Base-by-base conservation (phyloP, 2,888 invertebrate species). In the Thecophora atra region DNA sequence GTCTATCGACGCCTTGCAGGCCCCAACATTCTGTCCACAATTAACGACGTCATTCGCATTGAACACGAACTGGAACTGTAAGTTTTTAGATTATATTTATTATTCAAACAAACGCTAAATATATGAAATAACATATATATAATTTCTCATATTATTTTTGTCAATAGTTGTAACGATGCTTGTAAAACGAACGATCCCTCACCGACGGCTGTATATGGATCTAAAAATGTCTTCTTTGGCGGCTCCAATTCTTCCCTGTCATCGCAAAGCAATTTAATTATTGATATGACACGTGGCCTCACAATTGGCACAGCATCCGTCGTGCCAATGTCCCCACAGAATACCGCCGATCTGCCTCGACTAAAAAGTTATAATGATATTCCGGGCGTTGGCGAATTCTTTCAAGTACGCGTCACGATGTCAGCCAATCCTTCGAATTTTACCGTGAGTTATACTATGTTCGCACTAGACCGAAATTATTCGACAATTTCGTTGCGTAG, bases 321-420 rank as follows among this genome's bases (percentile, higher is more conserved):
- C 73, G 78, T 80, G 73, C 80, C 81, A 72, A 79, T 77, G 63
- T 80, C 82, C 69, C 80, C 82, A 63, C 77, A 77, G 70, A 81
- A 78, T 72, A 76, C 76, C 65, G 75, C 69, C 47, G 77, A 77
- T 71, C 70, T 78, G 2, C 77, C 76, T 1, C 76, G 77, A 72
- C 58, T 78, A 47, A 82, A 81, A 62, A 79, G 78, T 37, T 83
- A 83, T 73, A 78, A 80, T 52, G 80, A 79, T 21, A 81, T 85
- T 75, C 85, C 85, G 2, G 47, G 77, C 56, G 90, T 89, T 3
- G 85, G 88, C 56, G 85, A 88, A 52, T 91, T 88, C 80, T 92
- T 93, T 80, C 91, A 93, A 81, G 91, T 94, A 17, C 89, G 90
- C 80, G 88, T 94, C 71, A 90, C 92, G 0, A 91, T 92, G 88